Conservation (phyloP, 2,113 vertebrate genomes). For the Corynorhinus townsendii region DNA sequence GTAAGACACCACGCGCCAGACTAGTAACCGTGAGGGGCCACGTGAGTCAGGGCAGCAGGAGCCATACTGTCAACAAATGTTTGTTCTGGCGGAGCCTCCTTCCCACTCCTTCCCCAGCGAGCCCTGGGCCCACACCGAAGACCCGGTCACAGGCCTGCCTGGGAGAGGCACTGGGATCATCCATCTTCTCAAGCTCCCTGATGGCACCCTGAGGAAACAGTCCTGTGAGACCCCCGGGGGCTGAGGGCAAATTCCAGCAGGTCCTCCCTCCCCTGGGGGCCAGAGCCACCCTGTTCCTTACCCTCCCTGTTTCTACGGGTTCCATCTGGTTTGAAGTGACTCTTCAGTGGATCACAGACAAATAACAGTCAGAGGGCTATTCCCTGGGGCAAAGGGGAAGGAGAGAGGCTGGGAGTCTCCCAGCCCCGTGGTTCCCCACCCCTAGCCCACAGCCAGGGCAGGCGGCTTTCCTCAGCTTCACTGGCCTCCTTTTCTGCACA, state of each 20-base stretch:
- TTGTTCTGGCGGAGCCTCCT: too few relatives aligned
- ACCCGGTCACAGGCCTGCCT: too few relatives aligned
- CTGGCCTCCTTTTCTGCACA: not conserved
- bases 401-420: not conserved
- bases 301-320: not conserved
- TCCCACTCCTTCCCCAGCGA: too few relatives aligned
- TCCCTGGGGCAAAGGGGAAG: not conserved
- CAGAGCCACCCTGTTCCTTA: not conserved
- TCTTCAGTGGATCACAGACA: not conserved
- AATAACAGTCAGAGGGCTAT: too few relatives aligned
- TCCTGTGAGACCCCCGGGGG: not conserved
- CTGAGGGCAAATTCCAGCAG: not conserved
- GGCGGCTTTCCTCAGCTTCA: not conserved
- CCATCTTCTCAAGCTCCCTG: not conserved
- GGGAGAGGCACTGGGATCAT: too few relatives aligned
- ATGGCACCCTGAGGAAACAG: not conserved
- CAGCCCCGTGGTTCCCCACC: not conserved
- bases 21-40: not conserved
- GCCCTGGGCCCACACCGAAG: too few relatives aligned
- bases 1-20: not conserved
- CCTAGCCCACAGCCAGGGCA: too few relatives aligned
- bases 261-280: too few relatives aligned
- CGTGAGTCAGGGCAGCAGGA: not conserved
- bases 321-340: not conserved
- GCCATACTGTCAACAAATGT: fast-evolving